These are phyloP conservation scores for Cuniculus paca DNA, from an alignment of 2,797 vertebrate genomes.

Conservation along the genomic window DNA sequence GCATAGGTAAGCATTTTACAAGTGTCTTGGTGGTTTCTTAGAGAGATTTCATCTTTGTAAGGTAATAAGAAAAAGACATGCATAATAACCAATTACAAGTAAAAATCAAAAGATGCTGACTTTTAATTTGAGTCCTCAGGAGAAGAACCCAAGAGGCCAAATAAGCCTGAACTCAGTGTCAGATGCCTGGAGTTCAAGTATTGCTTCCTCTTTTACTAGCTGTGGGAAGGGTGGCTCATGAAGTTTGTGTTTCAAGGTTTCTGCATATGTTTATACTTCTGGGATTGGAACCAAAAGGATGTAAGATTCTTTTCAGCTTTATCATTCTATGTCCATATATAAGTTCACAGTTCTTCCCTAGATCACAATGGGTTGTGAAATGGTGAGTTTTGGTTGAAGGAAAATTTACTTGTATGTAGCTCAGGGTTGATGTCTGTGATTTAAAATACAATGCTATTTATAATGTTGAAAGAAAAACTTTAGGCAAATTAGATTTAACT, in stretches of 20 bases:
- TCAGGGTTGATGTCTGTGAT: neutral
- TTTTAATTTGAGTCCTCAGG: neutral
- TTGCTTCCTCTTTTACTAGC: neutral
- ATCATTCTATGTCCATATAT: neutral
- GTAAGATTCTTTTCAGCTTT: neutral
- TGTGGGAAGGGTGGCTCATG: neutral
- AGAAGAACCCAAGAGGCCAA: neutral
- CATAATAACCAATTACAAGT: neutral
- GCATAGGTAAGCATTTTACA: neutral
- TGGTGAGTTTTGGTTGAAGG: neutral
- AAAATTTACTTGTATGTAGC: neutral
- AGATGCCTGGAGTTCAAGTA: neutral
- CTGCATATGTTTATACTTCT: neutral
- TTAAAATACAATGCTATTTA: neutral
- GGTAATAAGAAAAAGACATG: neutral
- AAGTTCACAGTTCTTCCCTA: neutral
- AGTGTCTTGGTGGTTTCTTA: neutral
- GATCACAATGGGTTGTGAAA: neutral
- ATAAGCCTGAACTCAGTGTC: neutral
- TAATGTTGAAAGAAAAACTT: neutral
- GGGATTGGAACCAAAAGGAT: neutral
- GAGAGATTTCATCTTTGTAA: neutral
- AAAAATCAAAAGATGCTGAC: conserved; percentile 8
- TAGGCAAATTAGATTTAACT: neutral
- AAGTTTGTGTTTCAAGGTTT: neutral